phyloP scores from a whole-genome alignment of 2,888 invertebrate species.

The Xestia xanthographa region DNA sequence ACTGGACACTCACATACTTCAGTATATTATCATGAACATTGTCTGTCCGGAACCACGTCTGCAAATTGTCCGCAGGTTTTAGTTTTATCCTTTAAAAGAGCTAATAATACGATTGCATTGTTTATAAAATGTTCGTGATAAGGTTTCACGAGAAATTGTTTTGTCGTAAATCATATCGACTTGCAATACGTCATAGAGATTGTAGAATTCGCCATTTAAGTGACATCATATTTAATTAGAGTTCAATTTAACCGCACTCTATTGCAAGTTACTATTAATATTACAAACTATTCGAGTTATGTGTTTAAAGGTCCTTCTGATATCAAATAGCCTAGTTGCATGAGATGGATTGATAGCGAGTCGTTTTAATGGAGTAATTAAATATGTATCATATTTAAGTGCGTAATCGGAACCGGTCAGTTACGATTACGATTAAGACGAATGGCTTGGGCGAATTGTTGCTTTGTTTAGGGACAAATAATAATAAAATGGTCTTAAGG shows the following conservation, averaged over 20 bases:
- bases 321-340: slow-evolving; percentile 64
- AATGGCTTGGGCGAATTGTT: slow-evolving; percentile 33
- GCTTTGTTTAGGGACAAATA: background rate
- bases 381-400: slow-evolving; percentile 63
- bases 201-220: slow-evolving; percentile 37
- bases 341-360: slow-evolving; percentile 57
- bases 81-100: background rate
- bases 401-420: slow-evolving; percentile 56
- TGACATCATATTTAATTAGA: slow-evolving; percentile 53
- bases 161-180: slow-evolving; percentile 1
- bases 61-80: background rate
- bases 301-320: slow-evolving; percentile 53
- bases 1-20: background rate
- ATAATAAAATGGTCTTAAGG: too few species aligned
- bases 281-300: slow-evolving; percentile 41
- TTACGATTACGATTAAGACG: slow-evolving; percentile 45
- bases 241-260: slow-evolving; percentile 29
- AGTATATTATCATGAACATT: background rate
- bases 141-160: background rate
- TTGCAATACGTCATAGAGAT: slow-evolving; percentile 17
- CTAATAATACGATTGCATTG: background rate
- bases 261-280: slow-evolving; percentile 26
- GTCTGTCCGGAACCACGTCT: background rate
- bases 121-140: background rate
- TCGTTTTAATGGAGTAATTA: slow-evolving; percentile 60